These are phyloP conservation scores for Poecilia velifera DNA, from an alignment of 2,797 vertebrate genomes.

Conservation along the genomic window DNA sequence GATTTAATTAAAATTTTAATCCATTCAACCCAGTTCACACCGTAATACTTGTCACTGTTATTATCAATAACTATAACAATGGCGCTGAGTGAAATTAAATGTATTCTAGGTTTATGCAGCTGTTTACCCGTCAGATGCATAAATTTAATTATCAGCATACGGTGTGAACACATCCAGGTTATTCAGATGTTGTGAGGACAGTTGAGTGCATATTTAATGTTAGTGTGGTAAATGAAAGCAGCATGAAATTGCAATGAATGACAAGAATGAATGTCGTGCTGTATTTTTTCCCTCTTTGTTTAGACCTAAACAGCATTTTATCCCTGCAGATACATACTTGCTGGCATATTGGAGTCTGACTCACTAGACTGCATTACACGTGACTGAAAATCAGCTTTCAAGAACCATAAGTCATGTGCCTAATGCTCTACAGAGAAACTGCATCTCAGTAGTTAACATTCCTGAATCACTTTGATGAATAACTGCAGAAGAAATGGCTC, in stretches of 20 bases:
- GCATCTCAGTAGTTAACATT: slow-evolving; percentile 60
- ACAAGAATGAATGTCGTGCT: slow-evolving; percentile 25
- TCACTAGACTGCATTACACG: slow-evolving; percentile 44
- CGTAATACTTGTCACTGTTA: not conserved
- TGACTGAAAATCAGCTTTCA: slow-evolving; percentile 63
- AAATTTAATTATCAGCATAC: slow-evolving; percentile 29
- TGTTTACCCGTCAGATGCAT: not conserved
- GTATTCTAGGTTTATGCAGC: not conserved
- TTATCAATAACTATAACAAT: not conserved
- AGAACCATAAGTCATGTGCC: slow-evolving; percentile 66
- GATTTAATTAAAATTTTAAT: not conserved
- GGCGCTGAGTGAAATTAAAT: not conserved
- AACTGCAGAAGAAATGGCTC: slow-evolving; percentile 68
- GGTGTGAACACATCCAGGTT: slow-evolving; percentile 21
- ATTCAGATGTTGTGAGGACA: slow-evolving; percentile 27
- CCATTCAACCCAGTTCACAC: not conserved
- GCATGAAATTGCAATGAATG: slow-evolving; percentile 20
- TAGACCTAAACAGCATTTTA: not conserved
- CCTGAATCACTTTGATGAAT: slow-evolving; percentile 75
- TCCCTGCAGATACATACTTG: slow-evolving; percentile 8
- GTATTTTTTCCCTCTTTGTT: slow-evolving; percentile 29
- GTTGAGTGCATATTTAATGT: slow-evolving; percentile 33
- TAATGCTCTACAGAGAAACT: slow-evolving; percentile 61
- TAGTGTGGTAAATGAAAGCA: slow-evolving; percentile 29
- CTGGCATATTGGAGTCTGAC: slow-evolving; percentile 30